phyloP scores from a whole-genome alignment of 2,797 vertebrate species.

The Chromis chromis region DNA sequence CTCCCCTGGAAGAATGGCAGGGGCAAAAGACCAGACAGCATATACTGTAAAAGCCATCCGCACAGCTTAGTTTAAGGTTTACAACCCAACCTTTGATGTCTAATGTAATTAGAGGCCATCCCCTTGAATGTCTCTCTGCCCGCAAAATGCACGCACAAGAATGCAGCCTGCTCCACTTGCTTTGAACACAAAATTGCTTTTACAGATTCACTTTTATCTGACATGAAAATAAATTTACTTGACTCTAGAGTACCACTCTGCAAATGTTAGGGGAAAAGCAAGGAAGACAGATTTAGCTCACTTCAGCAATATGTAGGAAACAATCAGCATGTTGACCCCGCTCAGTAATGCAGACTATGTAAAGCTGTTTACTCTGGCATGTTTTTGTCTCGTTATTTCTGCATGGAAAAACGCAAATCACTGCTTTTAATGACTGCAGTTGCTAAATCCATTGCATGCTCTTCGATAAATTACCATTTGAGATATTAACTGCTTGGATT shows the following conservation, averaged over 20 bases:
- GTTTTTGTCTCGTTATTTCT: slow-evolving; percentile 13
- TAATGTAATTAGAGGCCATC: slow-evolving; percentile 65
- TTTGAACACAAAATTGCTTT: slow-evolving; percentile 78
- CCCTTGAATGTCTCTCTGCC: slow-evolving; percentile 45
- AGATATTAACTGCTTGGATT: not conserved
- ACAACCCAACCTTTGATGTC: slow-evolving; percentile 63
- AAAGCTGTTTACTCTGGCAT: not conserved
- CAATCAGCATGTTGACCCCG: slow-evolving; percentile 29
- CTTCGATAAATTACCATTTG: not conserved
- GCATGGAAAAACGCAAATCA: slow-evolving; percentile 4
- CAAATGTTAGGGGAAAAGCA: slow-evolving; percentile 39
- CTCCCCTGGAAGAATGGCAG: slow-evolving; percentile 80
- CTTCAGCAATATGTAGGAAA: slow-evolving; percentile 31
- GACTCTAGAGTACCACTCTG: slow-evolving; percentile 44
- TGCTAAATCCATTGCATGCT: not conserved
- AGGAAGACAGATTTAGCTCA: slow-evolving; percentile 32
- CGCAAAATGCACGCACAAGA: slow-evolving; percentile 14
- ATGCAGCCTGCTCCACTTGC: slow-evolving; percentile 39
- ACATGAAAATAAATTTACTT: slow-evolving; percentile 66
- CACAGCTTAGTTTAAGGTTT: slow-evolving; percentile 44
- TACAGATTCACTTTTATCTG: slow-evolving; percentile 77
- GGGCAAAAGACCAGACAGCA: slow-evolving; percentile 34
- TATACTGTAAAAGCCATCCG: slow-evolving; percentile 29
- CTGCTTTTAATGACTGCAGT: slow-evolving; percentile 5
- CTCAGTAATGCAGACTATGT: slow-evolving; percentile 20